Evolutionary conservation across 2,113 vertebrate genomes (phyloP).

Genomic region (Alaudala cheleensis): DNA sequence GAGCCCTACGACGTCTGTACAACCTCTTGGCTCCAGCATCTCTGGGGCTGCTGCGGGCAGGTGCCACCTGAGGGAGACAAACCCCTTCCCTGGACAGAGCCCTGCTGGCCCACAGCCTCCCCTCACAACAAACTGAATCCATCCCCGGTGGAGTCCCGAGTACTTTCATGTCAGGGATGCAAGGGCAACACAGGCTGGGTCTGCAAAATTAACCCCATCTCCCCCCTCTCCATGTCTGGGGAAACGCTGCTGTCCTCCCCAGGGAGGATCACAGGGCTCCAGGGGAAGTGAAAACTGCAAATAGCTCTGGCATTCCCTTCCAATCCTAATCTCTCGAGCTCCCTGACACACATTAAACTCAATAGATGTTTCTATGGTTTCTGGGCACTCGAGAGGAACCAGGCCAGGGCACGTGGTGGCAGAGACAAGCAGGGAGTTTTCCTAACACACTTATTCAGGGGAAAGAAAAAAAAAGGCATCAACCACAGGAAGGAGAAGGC

Average conservation of each 20-base stretch:
- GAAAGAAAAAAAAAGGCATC: neutral
- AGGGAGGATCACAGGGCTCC: neutral
- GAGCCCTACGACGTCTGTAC: accelerated
- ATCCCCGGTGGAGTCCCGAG: accelerated
- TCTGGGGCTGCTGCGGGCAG: neutral
- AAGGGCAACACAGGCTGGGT: neutral
- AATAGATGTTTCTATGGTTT: neutral
- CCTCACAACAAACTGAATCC: accelerated
- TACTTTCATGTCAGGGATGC: accelerated
- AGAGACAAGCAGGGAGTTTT: neutral
- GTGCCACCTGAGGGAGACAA: slow-evolving; percentile 50
- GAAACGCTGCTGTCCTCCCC: neutral
- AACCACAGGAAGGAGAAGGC: neutral
- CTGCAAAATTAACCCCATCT: neutral
- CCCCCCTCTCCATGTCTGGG: neutral
- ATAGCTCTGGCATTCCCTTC: neutral
- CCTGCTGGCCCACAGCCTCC: neutral
- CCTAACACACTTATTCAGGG: neutral
- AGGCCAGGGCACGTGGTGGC: neutral
- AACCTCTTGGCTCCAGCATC: neutral
- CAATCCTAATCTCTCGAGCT: neutral
- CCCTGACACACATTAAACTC: neutral
- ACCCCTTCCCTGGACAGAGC: neutral
- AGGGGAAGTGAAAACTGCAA: neutral
- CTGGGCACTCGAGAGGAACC: neutral